These are phyloP conservation scores for Anomalospiza imberbis DNA, from an alignment of 2,797 vertebrate species.

Conservation along the genomic window DNA sequence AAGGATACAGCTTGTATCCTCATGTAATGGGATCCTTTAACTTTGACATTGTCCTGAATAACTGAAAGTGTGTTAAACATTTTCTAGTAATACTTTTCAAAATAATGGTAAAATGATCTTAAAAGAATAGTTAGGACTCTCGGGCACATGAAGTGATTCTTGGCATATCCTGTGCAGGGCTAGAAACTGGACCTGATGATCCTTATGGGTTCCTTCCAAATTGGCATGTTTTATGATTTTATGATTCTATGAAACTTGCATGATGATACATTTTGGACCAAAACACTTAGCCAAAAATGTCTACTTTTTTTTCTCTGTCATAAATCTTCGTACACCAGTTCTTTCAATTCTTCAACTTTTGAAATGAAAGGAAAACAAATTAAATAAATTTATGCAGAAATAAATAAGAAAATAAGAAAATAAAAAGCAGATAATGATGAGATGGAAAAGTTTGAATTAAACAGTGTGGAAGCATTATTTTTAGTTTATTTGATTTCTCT, in stretches of 20 bases:
- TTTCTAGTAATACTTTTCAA: neutral
- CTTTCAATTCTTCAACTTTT: neutral
- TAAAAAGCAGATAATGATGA: neutral
- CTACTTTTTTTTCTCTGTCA: neutral
- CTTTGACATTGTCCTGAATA: neutral
- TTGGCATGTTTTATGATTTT: neutral
- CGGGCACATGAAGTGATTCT: neutral
- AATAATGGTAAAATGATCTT: neutral
- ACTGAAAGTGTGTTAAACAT: neutral
- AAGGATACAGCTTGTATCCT: neutral
- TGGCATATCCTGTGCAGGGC: accelerated
- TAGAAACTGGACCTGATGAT: neutral
- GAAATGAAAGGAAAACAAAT: neutral
- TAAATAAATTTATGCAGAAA: neutral
- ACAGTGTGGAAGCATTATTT: neutral
- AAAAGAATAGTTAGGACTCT: neutral
- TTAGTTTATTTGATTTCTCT: neutral
- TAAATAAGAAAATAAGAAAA: neutral
- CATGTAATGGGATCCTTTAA: accelerated
- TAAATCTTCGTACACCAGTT: neutral
- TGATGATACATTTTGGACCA: neutral
- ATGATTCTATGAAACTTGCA: neutral
- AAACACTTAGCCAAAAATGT: neutral
- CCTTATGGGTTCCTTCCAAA: neutral
- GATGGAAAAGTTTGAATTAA: neutral